Base-by-base conservation (phyloP, 2,797 vertebrate species). In the Scolopax bukidnonensis region DNA sequence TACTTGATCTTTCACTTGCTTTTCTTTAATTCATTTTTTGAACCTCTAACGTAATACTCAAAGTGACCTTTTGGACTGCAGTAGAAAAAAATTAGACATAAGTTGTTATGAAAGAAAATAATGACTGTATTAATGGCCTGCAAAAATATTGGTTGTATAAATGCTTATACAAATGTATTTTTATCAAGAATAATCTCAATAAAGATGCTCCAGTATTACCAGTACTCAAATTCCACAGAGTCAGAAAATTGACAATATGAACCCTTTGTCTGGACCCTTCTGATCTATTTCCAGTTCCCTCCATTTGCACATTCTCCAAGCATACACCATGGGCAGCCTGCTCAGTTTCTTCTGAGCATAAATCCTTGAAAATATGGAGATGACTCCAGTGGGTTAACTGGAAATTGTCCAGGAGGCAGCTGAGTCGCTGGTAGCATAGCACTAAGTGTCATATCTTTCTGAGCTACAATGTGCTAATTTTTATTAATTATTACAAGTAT, bases 401-500 rank as follows among this genome's bases (percentile, higher is more conserved):
- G 76, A 91, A 90, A 59, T 36, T 76, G 61, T 73, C 53, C 1
- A 0, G 76, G 51, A 96, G 80, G 65, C 67, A 96, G 91, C 30
- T 79, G 89, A 90, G 47, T 54, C 69, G 50, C 47, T 94, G 94
- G 91, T 82, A 89, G 59, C 50, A 41, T 4, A 47, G 54, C 54
- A 45, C 43, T 71, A 30, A 54, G 89, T 91, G 56, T 84, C 54
- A 15, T 47, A 78, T 56, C 50, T 50, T 93, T 79, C 93, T 73
- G 20, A 88, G 82, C 51, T 61, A 77, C 36, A 65, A 14, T 50
- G 74, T 43, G 47, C 56, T 91, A 47, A 12, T 88, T 92, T 78
- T 92, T 88, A 87, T 84, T 92, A 82, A 94, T 89, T 91, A 84
- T 93, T 84, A 53, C 47, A 84, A 65, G 30, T 78, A 86, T 88